Base-by-base conservation (phyloP, 2,797 vertebrate species). In the Pagetopsis macropterus region DNA sequence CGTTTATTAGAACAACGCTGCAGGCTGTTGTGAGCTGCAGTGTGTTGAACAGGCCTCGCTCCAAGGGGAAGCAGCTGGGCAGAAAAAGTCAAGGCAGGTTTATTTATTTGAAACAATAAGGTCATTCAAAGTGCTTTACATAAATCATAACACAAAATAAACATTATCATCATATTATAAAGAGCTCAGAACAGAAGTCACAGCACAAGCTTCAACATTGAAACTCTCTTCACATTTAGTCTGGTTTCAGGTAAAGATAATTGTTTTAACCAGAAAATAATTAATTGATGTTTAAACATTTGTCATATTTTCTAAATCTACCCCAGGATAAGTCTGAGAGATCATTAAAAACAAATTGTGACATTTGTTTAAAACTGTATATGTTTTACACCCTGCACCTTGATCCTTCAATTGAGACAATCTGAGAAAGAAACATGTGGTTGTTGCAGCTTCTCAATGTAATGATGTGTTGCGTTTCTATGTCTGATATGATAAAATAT, bases 1-100 rank as follows among this genome's bases (percentile, higher is more conserved):
- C n/a, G 52, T 87, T 83, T 85, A 82, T 84, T 68, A 60, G 11
- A 57, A 65, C 56, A 56, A 31, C 77, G 59, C 76, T 54, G 45
- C 72, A 19, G 82, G 74, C 74, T 63, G 19, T 75, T 76, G 75
- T 59, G 59, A 69, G 54, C 63, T 40, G 61, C 6, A 21, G 37
- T 54, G 62, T 33, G 59, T 51, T 41, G 45, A 44, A 50, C 37
- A 75, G 65, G 65, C 37, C 49, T 76, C 76, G 7, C 37, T 73
- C 65, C 41, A 75, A 51, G 2, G 5, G 52, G 45, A 58, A 66
- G 31, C 70, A 52, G 54, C 44, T 13, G 54, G 43, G 50, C 40
- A 57, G 51, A 62, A 1, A 27, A 8, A 33, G 33, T 33, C 33
- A 33, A 33, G 33, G 33, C 33, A 33, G 6, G 33, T 33, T 33